Evolutionary conservation across 2,888 invertebrate genomes (phyloP).

Genomic region (Caenorhabditis sp.): DNA sequence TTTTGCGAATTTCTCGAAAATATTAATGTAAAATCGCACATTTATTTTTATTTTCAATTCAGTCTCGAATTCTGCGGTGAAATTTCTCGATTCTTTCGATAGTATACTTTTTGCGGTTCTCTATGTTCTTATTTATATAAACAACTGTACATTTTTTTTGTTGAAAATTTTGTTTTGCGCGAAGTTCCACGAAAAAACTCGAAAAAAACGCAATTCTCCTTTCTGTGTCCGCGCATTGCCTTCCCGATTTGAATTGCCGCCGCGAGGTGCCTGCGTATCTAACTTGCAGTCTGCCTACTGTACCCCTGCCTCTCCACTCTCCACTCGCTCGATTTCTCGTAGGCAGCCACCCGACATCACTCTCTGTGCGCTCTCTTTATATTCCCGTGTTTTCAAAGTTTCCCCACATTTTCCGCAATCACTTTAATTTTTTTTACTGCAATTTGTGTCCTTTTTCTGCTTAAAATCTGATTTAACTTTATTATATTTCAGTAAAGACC

Average conservation of each 20-base stretch:
- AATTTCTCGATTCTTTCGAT: too few species aligned
- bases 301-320: slow-evolving; percentile 55
- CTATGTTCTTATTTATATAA: too few species aligned
- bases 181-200: too few species aligned
- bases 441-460: slow-evolving; percentile 15
- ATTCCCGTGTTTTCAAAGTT: slow-evolving; percentile 15
- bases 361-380: slow-evolving; percentile 21
- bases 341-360: slow-evolving; percentile 39
- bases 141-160: too few species aligned
- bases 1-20: too few species aligned
- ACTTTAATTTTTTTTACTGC: slow-evolving; percentile 21
- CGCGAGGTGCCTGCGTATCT: slow-evolving; percentile 50
- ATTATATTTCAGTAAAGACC: slow-evolving; percentile 21
- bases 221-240: too few species aligned
- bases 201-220: not conserved
- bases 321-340: slow-evolving; percentile 57
- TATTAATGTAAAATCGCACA: too few species aligned
- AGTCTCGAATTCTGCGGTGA: too few species aligned
- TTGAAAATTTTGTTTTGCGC: too few species aligned
- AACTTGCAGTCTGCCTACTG: slow-evolving; percentile 68
- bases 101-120: too few species aligned
- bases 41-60: too few species aligned
- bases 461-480: too few species aligned
- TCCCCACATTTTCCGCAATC: slow-evolving; percentile 8
- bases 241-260: slow-evolving; percentile 49